Evolutionary conservation across 2,113 vertebrate species (phyloP), one percentile per base, ranked within the genome.

Genomic region (Mirounga angustirostris): DNA sequence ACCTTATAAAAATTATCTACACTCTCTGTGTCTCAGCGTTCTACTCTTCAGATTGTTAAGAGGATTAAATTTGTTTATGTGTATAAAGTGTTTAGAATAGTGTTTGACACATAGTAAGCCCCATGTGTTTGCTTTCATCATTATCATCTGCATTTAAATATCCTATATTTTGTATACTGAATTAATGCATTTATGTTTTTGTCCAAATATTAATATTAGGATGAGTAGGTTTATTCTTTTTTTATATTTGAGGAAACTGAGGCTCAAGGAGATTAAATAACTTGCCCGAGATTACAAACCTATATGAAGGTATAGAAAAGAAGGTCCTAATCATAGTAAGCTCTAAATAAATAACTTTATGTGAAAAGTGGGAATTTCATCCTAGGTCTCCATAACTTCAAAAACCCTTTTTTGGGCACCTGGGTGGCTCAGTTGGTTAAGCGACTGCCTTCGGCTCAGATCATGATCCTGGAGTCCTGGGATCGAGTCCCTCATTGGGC

Each of bases 61-160:
- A 90, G 13, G 78, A 28, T 84, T 88, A 78, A 58, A 26, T 91
- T 74, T 30, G n/a, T 73, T 71, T 74, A 59, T 80, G 9, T 59
- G 7, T 74, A 54, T 59, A 40, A 86, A 79, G 18, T 58, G 33
- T 71, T 94, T 92, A 91, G 43, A 78, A 8, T 43, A 63, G 18
- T 76, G 21, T 33, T 93, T 50, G 28, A 15, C 21, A 79, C n/a
- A 46, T 22, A 59, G 18, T n/a, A 50, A 91, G 15, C 4, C 15
- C 15, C 21, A 28, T 36, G 11, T 52, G 15, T 91, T 87, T 83
- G 14, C 24, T 87, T 3, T 67, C 16, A 26, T 76, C 30, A n/a
- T 92, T 46, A 61, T 36, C 28, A 76, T 86, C 30, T 73, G 13
- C 96, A 94, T 94, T 98, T 97, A 95, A 97, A 98, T 67, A 76